Percentiles rank a stretch among this genome's conserved stretches.
phyloP scores from a whole-genome alignment of 2,797 vertebrate species.

The Cichlasoma orientale region DNA sequence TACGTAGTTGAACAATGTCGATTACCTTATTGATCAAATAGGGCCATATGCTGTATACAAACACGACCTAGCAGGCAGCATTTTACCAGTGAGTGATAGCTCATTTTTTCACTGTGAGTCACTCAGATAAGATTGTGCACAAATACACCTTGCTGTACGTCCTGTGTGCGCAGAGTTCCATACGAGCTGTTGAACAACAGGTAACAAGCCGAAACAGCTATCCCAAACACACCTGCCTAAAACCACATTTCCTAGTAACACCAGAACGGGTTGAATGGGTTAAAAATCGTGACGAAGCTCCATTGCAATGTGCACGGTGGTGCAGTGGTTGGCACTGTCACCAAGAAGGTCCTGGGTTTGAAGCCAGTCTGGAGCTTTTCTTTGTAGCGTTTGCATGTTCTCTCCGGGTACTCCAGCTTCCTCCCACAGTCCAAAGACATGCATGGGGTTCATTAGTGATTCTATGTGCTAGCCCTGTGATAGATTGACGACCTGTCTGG shows the following conservation, averaged over 20 bases:
- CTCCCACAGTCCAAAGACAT: background rate
- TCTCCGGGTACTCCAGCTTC: rapidly evolving
- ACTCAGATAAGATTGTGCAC: rapidly evolving
- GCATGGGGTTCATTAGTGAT: background rate
- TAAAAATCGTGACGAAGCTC: constrained; percentile 24
- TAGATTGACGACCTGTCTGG: no score
- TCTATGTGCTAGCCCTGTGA: background rate
- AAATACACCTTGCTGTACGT: constrained; percentile 76
- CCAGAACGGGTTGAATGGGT: constrained; percentile 55
- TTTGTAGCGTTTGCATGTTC: background rate
- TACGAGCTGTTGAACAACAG: constrained; percentile 31
- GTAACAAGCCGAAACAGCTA: constrained; percentile 52
- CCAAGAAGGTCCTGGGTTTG: no score
- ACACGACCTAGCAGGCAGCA: background rate
- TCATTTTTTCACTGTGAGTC: background rate
- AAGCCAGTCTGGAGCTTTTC: background rate
- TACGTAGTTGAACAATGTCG: background rate
- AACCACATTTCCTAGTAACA: constrained; percentile 25
- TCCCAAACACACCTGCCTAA: constrained; percentile 30
- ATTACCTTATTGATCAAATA: no score
- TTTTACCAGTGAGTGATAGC: background rate
- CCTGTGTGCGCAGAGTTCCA: constrained; percentile 43
- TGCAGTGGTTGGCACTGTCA: no score
- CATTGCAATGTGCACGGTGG: constrained; percentile 37
- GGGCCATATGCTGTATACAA: no score